A percentile compares a stretch with the other conserved stretches of the same genome.
Conservation (phyloP, 2,113 vertebrate genomes). For the Anguilla japonica region DNA sequence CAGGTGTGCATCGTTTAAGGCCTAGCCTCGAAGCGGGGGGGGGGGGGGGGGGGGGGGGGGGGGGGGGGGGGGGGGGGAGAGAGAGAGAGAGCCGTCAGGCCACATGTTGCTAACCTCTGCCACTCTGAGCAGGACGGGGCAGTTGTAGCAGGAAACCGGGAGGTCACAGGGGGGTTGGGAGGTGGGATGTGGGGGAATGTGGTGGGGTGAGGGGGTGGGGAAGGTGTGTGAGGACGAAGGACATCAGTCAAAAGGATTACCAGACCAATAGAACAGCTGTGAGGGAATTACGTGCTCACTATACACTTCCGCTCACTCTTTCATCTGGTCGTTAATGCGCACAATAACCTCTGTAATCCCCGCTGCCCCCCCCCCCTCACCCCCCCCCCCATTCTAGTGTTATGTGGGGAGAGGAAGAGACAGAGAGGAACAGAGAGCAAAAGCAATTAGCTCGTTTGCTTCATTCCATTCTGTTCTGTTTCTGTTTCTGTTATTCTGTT, state of each 20-base stretch:
- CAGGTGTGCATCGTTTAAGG: not conserved
- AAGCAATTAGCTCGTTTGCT: not conserved
- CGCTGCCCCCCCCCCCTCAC: not conserved
- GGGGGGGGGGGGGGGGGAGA: no score
- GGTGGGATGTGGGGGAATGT: conserved; percentile 40
- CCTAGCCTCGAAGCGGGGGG: no score
- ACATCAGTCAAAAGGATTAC: conserved; percentile 73
- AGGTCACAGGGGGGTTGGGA: conserved; percentile 3
- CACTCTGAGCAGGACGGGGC: not conserved
- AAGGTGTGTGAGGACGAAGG: conserved; percentile 70
- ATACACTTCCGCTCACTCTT: conserved; percentile 58
- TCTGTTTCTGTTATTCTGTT: no score
- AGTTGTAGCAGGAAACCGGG: not conserved
- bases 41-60: no score
- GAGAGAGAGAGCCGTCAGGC: no score
- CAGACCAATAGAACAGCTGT: conserved; percentile 69
- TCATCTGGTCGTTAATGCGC: conserved; percentile 69
- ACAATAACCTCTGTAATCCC: conserved; percentile 66
- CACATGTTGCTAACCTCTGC: not conserved
- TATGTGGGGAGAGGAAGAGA: not conserved
- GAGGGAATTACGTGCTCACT: conserved; percentile 64
- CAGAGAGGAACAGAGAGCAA: not conserved
- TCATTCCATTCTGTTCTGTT: not conserved
- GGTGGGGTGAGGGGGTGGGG: not conserved
- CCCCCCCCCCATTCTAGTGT: not conserved